phyloP scores from a whole-genome alignment of 2,888 invertebrate genomes.

The Frankliniella intonsa region DNA sequence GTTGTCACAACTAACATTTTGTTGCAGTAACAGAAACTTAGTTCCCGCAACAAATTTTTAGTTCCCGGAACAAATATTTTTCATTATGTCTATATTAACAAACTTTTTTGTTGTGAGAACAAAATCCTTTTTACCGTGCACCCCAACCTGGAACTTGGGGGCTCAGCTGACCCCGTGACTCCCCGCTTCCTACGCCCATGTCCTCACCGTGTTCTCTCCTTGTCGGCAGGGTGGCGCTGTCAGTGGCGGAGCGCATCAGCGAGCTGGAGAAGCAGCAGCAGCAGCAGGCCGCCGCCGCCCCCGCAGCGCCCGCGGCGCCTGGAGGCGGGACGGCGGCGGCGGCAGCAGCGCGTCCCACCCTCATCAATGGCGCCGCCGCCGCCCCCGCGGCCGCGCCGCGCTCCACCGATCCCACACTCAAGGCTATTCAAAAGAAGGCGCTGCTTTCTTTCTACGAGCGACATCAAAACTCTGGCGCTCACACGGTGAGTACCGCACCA shows the following conservation, averaged over 20 bases:
- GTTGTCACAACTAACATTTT: too few relatives aligned
- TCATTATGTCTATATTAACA: too few relatives aligned
- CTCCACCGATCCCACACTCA: conserved; percentile 67
- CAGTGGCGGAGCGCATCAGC: conserved; percentile 62
- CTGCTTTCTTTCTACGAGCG: conserved; percentile 74
- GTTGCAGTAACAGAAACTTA: too few relatives aligned
- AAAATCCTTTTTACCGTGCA: too few relatives aligned
- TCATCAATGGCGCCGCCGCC: conserved; percentile 51
- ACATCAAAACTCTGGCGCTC: conserved; percentile 51
- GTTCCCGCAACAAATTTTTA: too few relatives aligned
- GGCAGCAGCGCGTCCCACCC: conserved; percentile 59
- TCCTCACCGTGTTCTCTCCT: not conserved
- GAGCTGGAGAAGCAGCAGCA: conserved; percentile 56
- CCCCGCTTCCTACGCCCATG: too few relatives aligned
- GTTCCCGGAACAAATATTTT: too few relatives aligned
- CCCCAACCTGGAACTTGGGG: too few relatives aligned
- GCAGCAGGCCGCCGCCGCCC: conserved; percentile 41
- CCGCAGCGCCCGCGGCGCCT: conserved; percentile 44
- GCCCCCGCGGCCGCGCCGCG: conserved; percentile 53
- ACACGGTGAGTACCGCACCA: conserved; percentile 40
- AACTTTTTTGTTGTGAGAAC: too few relatives aligned
- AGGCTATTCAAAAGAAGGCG: conserved; percentile 78
- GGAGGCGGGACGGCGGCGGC: conserved; percentile 50
- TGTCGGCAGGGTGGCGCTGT: conserved; percentile 46
- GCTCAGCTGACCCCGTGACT: too few relatives aligned